Conservation (phyloP, 2,797 vertebrate genomes). For the Platyrinchus mystaceus region DNA sequence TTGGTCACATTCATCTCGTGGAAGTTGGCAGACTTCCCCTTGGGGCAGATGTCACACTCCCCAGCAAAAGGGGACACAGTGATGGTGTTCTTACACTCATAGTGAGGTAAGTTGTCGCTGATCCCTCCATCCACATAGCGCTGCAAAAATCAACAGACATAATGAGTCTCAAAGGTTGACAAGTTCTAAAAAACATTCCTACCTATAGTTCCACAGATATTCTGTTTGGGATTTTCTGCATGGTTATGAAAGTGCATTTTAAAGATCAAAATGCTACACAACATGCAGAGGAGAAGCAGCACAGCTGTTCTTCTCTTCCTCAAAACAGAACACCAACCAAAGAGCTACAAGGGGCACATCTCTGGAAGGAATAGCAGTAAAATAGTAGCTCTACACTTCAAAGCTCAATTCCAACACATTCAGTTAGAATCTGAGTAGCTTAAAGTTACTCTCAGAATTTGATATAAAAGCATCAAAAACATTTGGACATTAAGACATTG, state of each 20-base stretch:
- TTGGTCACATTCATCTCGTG: slow-evolving; percentile 84
- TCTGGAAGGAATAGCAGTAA: background rate
- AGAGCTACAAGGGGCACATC: background rate
- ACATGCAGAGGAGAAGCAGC: fast-evolving
- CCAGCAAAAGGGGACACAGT: slow-evolving; percentile 90
- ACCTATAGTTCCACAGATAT: too few relatives aligned
- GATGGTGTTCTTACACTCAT: slow-evolving; percentile 87
- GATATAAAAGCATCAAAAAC: background rate
- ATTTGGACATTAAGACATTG: background rate
- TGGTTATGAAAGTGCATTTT: background rate
- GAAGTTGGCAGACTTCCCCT: slow-evolving; percentile 84
- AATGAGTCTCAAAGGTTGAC: background rate
- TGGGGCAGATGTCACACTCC: slow-evolving; percentile 92
- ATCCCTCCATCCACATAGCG: slow-evolving; percentile 90
- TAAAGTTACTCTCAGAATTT: background rate
- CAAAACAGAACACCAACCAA: background rate
- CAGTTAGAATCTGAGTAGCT: background rate
- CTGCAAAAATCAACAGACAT: slow-evolving; percentile 61
- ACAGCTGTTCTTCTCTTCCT: background rate
- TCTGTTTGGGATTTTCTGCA: background rate
- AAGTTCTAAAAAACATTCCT: background rate
- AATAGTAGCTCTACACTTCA: background rate
- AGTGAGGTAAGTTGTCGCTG: slow-evolving; percentile 84
- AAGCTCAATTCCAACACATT: background rate
- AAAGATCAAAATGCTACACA: background rate